Percentiles rank a stretch among this genome's conserved stretches.
phyloP scores from a whole-genome alignment of 2,888 invertebrate species.

The Metellina segmentata region DNA sequence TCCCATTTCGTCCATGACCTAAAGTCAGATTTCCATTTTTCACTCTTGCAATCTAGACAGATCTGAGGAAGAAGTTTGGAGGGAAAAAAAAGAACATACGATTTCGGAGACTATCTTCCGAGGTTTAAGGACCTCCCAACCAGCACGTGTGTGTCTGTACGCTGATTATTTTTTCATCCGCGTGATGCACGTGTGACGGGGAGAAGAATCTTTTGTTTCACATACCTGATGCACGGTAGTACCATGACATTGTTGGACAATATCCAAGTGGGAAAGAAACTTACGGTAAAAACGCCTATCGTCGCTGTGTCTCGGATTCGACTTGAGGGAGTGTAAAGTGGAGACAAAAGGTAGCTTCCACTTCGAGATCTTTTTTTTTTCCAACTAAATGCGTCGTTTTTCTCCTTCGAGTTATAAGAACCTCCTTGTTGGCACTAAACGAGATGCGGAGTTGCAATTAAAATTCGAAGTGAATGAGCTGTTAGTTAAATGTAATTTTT shows the following conservation, averaged over 20 bases:
- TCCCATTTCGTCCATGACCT: background rate
- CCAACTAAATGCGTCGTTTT: background rate
- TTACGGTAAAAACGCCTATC: background rate
- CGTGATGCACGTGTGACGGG: constrained; percentile 33
- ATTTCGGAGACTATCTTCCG: background rate
- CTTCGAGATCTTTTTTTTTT: background rate
- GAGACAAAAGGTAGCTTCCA: background rate
- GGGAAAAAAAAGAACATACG: background rate
- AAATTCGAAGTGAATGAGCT: too few species aligned
- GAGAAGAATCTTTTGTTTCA: constrained; percentile 6
- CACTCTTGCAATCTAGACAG: background rate
- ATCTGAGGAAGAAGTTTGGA: constrained; percentile 7
- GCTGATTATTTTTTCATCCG: background rate
- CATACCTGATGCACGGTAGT: background rate
- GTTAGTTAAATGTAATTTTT: too few species aligned
- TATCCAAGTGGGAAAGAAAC: constrained; percentile 27
- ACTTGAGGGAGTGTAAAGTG: background rate
- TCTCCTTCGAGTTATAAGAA: background rate
- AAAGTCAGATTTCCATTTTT: background rate
- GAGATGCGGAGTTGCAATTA: too few species aligned
- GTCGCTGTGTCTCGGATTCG: background rate
- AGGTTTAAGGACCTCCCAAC: constrained; percentile 2
- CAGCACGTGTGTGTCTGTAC: constrained; percentile 14
- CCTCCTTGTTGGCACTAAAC: too few species aligned
- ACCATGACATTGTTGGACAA: constrained; percentile 60